These are phyloP conservation scores for Mustelus asterias DNA, from an alignment of 2,113 vertebrate species.

Conservation along the genomic window DNA sequence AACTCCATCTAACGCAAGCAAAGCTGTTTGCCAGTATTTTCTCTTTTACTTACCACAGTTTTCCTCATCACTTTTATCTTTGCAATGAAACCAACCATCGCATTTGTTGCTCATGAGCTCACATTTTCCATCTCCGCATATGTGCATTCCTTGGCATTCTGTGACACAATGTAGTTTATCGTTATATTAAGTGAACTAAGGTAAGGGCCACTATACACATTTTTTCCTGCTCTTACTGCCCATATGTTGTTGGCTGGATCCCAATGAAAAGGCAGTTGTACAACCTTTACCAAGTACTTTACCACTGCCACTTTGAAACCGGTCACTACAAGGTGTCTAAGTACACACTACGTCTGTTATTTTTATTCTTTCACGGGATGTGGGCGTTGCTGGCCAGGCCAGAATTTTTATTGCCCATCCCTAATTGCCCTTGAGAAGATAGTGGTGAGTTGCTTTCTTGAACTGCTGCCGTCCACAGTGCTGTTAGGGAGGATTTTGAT, in stretches of 20 bases:
- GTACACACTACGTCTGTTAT: neutral
- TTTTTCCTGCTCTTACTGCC: neutral
- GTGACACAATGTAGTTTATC: neutral
- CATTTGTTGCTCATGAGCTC: conserved; percentile 36
- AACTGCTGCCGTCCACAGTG: too few species aligned
- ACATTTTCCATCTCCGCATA: conserved; percentile 33
- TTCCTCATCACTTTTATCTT: conserved; percentile 33
- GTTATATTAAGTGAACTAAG: neutral
- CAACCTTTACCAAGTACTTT: neutral
- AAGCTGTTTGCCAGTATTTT: neutral
- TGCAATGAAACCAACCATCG: conserved; percentile 34
- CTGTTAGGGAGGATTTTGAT: too few species aligned
- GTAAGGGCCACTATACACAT: neutral
- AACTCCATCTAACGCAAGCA: neutral
- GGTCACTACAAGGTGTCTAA: neutral
- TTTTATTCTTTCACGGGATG: neutral
- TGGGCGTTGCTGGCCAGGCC: too few species aligned
- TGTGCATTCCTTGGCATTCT: conserved; percentile 31
- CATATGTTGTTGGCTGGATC: neutral
- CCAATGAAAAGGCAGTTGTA: neutral
- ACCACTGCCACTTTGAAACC: neutral
- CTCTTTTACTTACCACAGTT: conserved; percentile 33
- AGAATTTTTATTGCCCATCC: too few species aligned
- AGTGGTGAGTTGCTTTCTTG: too few species aligned
- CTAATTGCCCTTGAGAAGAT: too few species aligned